Percentiles rank a stretch among this genome's conserved stretches.
Conservation (phyloP, 2,113 vertebrate species). For the Rhabdornis inornatus region DNA sequence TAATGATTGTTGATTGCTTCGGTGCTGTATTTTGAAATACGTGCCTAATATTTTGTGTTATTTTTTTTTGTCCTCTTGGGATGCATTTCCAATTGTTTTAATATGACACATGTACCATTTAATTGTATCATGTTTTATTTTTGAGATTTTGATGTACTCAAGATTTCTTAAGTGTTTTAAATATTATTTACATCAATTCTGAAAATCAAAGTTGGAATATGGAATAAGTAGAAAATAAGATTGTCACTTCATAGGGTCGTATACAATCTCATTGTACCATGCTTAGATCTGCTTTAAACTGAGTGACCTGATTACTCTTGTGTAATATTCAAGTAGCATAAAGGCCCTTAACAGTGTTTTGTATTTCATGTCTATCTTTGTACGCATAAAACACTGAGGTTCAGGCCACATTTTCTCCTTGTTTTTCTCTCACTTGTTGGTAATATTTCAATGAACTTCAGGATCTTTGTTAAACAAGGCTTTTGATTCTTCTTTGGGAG, state of each 20-base stretch:
- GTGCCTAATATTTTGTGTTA: neutral
- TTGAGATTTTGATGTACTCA: neutral
- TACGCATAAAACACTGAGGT: neutral
- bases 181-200: neutral
- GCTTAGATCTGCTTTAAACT: neutral
- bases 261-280: neutral
- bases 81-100: neutral
- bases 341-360: neutral
- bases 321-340: neutral
- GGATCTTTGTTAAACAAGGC: neutral
- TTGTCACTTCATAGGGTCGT: neutral
- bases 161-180: neutral
- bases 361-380: neutral
- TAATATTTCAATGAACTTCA: neutral
- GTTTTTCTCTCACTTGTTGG: neutral
- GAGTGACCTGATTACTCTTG: neutral
- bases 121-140: neutral
- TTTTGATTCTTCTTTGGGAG: neutral
- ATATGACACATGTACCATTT: neutral
- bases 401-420: neutral
- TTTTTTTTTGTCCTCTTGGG: neutral
- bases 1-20: constrained; percentile 36
- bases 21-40: constrained; percentile 22
- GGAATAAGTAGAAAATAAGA: neutral
- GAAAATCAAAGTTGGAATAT: neutral